These are phyloP conservation scores for Solea senegalensis DNA, from an alignment of 2,113 vertebrate genomes.

Conservation along the genomic window DNA sequence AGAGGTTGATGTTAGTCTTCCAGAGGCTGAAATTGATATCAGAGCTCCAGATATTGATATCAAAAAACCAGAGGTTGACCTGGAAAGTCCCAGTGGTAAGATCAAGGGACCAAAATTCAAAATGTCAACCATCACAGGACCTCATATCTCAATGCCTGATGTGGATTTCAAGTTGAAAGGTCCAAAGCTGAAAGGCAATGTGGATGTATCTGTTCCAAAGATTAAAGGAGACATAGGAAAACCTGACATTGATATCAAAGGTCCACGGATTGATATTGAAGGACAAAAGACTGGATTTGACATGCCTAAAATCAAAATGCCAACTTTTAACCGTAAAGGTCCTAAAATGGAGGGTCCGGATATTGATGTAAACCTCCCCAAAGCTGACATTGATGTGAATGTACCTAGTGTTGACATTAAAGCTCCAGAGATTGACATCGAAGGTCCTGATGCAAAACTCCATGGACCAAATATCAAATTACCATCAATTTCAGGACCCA, in stretches of 20 bases:
- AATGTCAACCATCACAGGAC: constrained; percentile 22
- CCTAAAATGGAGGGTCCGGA: constrained; percentile 23
- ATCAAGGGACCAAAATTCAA: constrained; percentile 33
- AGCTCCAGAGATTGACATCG: constrained; percentile 66
- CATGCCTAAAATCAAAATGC: constrained; percentile 45
- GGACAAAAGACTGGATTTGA: background rate
- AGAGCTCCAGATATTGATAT: background rate
- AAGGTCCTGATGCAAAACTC: constrained; percentile 54
- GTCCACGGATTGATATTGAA: constrained; percentile 31
- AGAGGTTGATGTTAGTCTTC: background rate
- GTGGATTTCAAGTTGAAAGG: constrained; percentile 12
- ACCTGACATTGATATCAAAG: constrained; percentile 29
- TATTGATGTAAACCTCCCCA: constrained; percentile 19
- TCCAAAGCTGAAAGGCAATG: background rate
- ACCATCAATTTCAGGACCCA: constrained; percentile 1
- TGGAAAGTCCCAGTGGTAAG: background rate
- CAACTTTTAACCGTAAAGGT: constrained; percentile 32
- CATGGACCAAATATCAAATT: constrained; percentile 21
- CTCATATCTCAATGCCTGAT: constrained; percentile 14
- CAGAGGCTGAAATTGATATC: constrained; percentile 13
- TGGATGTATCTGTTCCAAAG: constrained; percentile 1
- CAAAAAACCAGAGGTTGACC: background rate
- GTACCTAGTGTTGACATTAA: constrained; percentile 58
- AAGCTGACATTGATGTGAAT: background rate
- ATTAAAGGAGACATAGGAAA: constrained; percentile 11